Base-by-base conservation (phyloP, 2,888 invertebrate species). In the Chironomus tentans region DNA sequence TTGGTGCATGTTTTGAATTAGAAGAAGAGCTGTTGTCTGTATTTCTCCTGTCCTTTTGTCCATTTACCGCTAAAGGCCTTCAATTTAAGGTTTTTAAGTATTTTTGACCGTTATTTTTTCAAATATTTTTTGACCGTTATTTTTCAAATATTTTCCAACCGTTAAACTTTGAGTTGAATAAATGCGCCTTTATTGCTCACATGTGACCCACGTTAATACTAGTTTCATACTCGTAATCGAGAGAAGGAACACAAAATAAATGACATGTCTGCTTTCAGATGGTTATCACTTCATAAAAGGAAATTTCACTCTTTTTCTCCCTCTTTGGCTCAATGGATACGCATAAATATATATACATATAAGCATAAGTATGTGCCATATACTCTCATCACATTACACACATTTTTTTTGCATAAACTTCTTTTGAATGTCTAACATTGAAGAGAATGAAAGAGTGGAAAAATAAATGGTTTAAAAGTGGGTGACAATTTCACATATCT, bases 211-310 rank as follows among this genome's bases (percentile, higher is more conserved):
- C 7, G 2, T 38, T 10, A 38, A 38, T 4, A 5, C 28, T 4
- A 10, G 4, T 38, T 38, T 10, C 38, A 38, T 2, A 38, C 38
- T 38, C 10, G 4, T 2, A 38, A 38, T 38, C 38, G 15, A 50
- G 50, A 50, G 50, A n/a, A 50, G 50, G 15, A 50, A 70, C 22
- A 70, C 15, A 61, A 24, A 56, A 61, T 61, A 72, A 72, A 72
- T 72, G 72, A 72, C 72, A 50, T 72, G 72, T 72, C 61, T 61
- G 15, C 21, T 72, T 61, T 72, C 72, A 72, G 72, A 72, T 72
- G 72, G 24, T 72, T 72, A 72, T 72, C 72, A 72, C 72, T 72
- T 72, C 72, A 72, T 72, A 72, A 72, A 72, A 61, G 61, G 61
- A 56, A 24, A 48, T 61, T 50, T 61, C 15, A 28, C 72, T 24